phyloP scores from a whole-genome alignment of 2,113 vertebrate species.

The Crotalus horridus region DNA sequence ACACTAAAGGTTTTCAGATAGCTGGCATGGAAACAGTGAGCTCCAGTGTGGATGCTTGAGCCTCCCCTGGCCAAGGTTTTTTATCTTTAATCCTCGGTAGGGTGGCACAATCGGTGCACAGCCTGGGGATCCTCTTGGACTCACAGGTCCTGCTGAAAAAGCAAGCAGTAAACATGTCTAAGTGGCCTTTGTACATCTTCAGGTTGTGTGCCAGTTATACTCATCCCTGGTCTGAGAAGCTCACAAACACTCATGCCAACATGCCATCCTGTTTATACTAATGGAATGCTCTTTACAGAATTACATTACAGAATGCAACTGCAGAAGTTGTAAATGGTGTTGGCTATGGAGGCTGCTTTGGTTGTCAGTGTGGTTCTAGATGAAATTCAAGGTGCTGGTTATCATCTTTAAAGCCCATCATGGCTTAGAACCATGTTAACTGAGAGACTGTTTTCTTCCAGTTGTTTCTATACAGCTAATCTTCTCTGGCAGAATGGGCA shows the following conservation, averaged over 20 bases:
- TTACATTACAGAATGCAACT: background rate
- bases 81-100: background rate
- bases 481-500: background rate
- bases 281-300: background rate
- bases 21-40: background rate
- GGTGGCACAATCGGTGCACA: background rate
- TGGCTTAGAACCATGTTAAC: background rate
- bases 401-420: background rate
- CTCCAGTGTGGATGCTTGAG: background rate
- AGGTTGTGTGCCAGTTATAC: background rate
- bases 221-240: background rate
- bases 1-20: background rate
- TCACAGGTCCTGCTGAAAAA: background rate
- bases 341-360: background rate
- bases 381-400: background rate
- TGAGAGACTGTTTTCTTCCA: background rate
- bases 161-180: background rate
- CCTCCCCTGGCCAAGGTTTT: background rate
- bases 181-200: background rate
- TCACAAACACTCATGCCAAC: background rate
- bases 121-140: background rate
- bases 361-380: background rate
- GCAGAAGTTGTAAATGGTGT: background rate
- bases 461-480: background rate
- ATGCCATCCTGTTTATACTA: background rate